Evolutionary conservation across 2,797 vertebrate species (phyloP).

Genomic region (Schizopygopsis malacanthus): DNA sequence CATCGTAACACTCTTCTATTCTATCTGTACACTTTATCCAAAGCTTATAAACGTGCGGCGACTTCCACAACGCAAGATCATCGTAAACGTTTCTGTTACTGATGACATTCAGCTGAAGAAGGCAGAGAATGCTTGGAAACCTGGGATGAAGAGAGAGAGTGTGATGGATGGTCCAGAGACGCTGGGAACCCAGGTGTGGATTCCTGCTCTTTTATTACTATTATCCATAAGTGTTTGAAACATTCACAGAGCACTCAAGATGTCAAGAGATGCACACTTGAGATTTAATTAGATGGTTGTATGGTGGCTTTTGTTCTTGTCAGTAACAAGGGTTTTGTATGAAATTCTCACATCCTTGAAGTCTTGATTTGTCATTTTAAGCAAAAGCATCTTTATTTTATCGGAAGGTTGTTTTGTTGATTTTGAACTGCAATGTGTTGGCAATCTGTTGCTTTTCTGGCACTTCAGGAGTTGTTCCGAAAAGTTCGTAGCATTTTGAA

Average conservation of each 20-base stretch:
- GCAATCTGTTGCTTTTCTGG: slow-evolving; percentile 2
- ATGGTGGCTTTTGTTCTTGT: not conserved
- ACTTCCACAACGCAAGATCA: slow-evolving; percentile 91
- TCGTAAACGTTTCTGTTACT: slow-evolving; percentile 89
- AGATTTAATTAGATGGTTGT: not conserved
- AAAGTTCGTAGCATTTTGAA: slow-evolving; percentile 98
- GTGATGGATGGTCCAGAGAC: slow-evolving; percentile 77
- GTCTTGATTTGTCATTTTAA: not conserved
- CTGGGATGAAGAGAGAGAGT: slow-evolving; percentile 87
- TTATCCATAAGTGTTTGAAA: not conserved
- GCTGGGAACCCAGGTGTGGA: slow-evolving; percentile 82
- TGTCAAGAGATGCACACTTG: not conserved
- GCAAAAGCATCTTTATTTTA: not conserved
- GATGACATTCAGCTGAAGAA: slow-evolving; percentile 94
- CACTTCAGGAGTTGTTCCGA: slow-evolving; percentile 88
- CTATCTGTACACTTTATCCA: not conserved
- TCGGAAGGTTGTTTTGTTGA: not conserved
- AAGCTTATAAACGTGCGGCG: slow-evolving; percentile 78
- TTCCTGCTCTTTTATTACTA: not conserved
- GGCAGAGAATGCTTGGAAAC: slow-evolving; percentile 96
- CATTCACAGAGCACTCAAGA: not conserved
- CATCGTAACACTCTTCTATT: not conserved
- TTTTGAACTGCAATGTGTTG: slow-evolving; percentile 3
- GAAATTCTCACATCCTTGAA: not conserved
- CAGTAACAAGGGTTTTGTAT: not conserved